Evolutionary conservation across 2,113 vertebrate genomes (phyloP).

Genomic region (Eulacestoma nigropectus): DNA sequence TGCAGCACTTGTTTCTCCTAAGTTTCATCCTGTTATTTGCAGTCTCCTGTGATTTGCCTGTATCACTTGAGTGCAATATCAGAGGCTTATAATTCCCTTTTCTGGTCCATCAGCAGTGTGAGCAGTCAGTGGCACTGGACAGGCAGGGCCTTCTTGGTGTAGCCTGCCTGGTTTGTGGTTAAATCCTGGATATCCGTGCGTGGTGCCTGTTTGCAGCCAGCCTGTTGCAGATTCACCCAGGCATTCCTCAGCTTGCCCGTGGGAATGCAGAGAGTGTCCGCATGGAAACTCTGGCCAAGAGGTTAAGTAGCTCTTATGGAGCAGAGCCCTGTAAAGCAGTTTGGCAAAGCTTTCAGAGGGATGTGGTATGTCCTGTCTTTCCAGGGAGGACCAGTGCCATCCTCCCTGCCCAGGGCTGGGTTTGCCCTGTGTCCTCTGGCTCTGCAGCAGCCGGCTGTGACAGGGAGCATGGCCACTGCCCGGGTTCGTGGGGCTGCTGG

Average conservation of each 20-base stretch:
- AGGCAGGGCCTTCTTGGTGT: background rate
- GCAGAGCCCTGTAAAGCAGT: background rate
- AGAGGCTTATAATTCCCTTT: background rate
- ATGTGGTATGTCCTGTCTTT: background rate
- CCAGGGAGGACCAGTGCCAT: background rate
- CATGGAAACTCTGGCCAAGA: background rate
- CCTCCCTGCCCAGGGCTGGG: background rate
- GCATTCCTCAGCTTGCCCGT: background rate
- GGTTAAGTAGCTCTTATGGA: background rate
- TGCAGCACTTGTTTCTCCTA: background rate
- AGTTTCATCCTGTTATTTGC: background rate
- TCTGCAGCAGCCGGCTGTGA: background rate
- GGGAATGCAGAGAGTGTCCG: background rate
- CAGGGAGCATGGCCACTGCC: background rate
- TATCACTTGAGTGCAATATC: fast-evolving
- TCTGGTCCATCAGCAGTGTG: fast-evolving
- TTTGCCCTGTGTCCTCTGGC: background rate
- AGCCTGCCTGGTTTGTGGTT: background rate
- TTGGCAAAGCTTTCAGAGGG: background rate
- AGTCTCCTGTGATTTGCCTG: background rate
- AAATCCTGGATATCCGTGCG: fast-evolving
- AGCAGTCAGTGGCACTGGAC: background rate
- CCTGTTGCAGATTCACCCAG: background rate
- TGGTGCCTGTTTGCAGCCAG: background rate
- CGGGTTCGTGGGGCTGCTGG: fast-evolving